Conservation (phyloP, 2,797 vertebrate genomes). For the Rhinatrema bivittatum region DNA sequence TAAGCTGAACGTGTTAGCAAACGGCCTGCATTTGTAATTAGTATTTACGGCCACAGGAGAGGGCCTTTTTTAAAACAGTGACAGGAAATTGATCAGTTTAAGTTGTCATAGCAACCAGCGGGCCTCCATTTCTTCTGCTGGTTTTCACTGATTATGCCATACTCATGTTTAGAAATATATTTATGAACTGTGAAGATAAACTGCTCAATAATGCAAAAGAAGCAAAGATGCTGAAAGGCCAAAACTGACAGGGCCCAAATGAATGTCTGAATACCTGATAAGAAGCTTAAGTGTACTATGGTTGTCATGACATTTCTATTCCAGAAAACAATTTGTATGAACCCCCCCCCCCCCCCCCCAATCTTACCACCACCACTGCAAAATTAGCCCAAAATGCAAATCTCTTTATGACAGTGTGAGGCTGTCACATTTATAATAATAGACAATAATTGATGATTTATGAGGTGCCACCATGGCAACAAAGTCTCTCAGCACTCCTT, state of each 20-base stretch:
- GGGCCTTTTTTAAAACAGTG: slow-evolving; percentile 59
- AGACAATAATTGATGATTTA: slow-evolving; percentile 69
- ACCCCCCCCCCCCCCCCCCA: not conserved
- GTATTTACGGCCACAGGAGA: slow-evolving; percentile 63
- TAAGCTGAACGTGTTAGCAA: slow-evolving; percentile 58
- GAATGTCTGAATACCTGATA: slow-evolving; percentile 45
- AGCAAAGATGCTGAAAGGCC: slow-evolving; percentile 39
- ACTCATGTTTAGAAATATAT: slow-evolving; percentile 48
- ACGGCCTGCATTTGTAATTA: slow-evolving; percentile 66
- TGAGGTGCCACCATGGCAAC: slow-evolving; percentile 64
- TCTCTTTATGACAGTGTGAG: slow-evolving; percentile 51
- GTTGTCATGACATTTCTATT: slow-evolving; percentile 62
- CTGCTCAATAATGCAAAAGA: slow-evolving; percentile 57
- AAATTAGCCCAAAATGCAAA: slow-evolving; percentile 60
- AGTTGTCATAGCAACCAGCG: slow-evolving; percentile 62
- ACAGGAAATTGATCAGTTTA: slow-evolving; percentile 77
- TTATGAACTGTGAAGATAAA: slow-evolving; percentile 60
- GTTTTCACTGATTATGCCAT: slow-evolving; percentile 29
- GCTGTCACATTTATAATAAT: slow-evolving; percentile 60
- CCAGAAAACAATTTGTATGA: slow-evolving; percentile 55
- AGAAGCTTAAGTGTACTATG: slow-evolving; percentile 45
- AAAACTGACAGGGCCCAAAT: slow-evolving; percentile 43
- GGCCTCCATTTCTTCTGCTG: slow-evolving; percentile 36
- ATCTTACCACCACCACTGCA: slow-evolving; percentile 20
- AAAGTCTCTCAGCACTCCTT: slow-evolving; percentile 40